A percentile compares a stretch with the other conserved stretches of the same genome.
Evolutionary conservation across 1,140 invertebrate species (phyloP).

Genomic region (Subanguina moxae): DNA sequence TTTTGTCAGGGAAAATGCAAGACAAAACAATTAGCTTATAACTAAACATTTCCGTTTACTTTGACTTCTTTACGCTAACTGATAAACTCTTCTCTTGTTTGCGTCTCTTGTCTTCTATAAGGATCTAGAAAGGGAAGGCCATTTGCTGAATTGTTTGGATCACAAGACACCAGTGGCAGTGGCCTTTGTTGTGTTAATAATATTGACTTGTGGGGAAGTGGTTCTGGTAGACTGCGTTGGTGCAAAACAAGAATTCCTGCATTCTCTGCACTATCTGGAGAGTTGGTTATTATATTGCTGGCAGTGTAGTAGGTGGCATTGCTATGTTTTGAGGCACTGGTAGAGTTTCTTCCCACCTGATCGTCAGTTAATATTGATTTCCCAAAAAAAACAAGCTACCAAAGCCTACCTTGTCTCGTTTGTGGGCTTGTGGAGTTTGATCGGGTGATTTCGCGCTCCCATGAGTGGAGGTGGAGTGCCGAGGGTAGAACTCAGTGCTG

Average conservation of each 20-base stretch:
- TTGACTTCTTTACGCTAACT: not conserved
- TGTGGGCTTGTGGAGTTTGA: conserved; percentile 10
- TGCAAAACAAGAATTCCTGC: not conserved
- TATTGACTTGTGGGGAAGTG: not conserved
- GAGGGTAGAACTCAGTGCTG: too few relatives aligned
- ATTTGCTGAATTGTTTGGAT: not conserved
- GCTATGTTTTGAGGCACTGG: not conserved
- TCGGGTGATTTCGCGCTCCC: conserved; percentile 5
- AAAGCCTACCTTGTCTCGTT: conserved; percentile 1
- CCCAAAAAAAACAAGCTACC: not conserved
- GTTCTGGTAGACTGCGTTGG: not conserved
- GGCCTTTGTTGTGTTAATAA: not conserved
- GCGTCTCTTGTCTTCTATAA: not conserved
- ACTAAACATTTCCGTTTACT: not conserved
- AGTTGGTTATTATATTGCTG: not conserved
- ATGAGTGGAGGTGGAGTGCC: not conserved
- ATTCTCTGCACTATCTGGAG: not conserved
- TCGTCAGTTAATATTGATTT: not conserved
- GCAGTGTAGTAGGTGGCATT: conserved; percentile 5
- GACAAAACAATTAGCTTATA: too few relatives aligned
- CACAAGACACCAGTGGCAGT: not conserved
- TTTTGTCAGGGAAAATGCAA: too few relatives aligned
- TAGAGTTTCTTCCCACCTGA: not conserved
- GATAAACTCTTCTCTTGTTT: conserved; percentile 13
- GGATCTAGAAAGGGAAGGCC: conserved; percentile 5